Base-by-base conservation (phyloP, 2,888 invertebrate species). In the Andrena fulva region DNA sequence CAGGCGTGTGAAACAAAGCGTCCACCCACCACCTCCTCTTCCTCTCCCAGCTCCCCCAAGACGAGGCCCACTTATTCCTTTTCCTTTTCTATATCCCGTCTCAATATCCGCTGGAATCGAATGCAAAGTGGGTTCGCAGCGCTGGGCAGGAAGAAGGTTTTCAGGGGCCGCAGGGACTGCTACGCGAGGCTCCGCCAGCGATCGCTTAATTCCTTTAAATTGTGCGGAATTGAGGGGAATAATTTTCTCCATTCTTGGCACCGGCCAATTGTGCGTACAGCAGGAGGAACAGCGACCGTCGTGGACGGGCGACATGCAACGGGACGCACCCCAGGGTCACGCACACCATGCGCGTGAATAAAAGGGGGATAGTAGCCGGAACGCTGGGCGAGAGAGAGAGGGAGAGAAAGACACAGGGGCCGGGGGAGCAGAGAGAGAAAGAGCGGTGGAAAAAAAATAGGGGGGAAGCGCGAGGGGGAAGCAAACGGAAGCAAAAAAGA, bases 151-250 rank as follows among this genome's bases (percentile, higher is more conserved):
- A 63, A 70, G 60, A 78, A 56, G 80, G 79, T 85, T 63, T 83
- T 78, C 68, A 67, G 83, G 78, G 84, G 74, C 80, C 73, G 66
- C 76, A 3, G 67, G 63, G 29, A 20, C 63, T 33, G 52, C 62
- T 31, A 73, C 75, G 75, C 62, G 84, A 56, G 54, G 29, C 71
- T 63, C 56, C 42, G 59, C 24, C 71, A 74, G 80, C 84, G 77
- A 89, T 86, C 88, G 89, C 89, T 92, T 92, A 92, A 92, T 92
- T 92, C 91, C 84, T 90, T 92, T 91, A 92, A 92, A 92, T 92
- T 92, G 91, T 91, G 89, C 86, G 88, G 91, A 92, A 92, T 91
- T 91, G 91, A 91, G 89, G 91, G 88, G 90, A 92, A 92, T 90
- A 91, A 92, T 92, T 92, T 92, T 88, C 92, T 92, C 88, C 88